Evolutionary conservation across 1,140 invertebrate genomes (phyloP), one percentile per base, ranked within the genome.

Genomic region (Wiebesia pumilae): DNA sequence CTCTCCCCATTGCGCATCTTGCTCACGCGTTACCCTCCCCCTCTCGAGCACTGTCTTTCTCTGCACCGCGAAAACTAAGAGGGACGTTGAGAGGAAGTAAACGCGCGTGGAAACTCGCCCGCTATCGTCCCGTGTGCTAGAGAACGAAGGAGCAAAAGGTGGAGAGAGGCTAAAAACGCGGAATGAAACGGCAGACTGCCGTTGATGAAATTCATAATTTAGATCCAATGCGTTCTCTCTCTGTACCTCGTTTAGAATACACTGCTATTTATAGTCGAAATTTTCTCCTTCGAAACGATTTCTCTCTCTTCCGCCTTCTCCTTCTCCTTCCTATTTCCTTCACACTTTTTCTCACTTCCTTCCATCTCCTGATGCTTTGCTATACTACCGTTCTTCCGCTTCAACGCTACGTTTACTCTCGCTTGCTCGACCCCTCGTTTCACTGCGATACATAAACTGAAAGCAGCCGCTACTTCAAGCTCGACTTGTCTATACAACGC

Each of bases 141-240:
- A 69, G 16, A 12, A 30, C 30, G n/a, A 35, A 33, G 27, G 14
- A 71, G 33, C 35, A 71, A 77, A 78, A 83, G 82, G 3, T 21
- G 58, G n/a, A 86, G n/a, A 84, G 86, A 58, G 77, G 89, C 90
- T 94, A 94, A 93, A 93, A 94, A 93, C 92, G 91, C 92, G 92
- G 89, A 94, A 94, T 93, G 93, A 94, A 94, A 94, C 93, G 93
- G 93, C 92, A 92, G 91, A 92, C 91, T 93, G 92, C 91, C 90
- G 92, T 92, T 94, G 93, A 94, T 94, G 93, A 94, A 94, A 94
- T 94, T 94, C 93, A 94, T 93, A 94, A 94, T 94, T 94, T 93
- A 94, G 93, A 93, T 93, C 93, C 93, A 94, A 93, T 93, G 93
- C 93, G 92, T 91, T 93, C 90, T 92, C 92, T 75, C 85, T 79